A percentile compares a stretch with the other conserved stretches of the same genome.
These are phyloP conservation scores for Harpalus rufipes DNA, from an alignment of 2,888 invertebrate species.

Conservation along the genomic window DNA sequence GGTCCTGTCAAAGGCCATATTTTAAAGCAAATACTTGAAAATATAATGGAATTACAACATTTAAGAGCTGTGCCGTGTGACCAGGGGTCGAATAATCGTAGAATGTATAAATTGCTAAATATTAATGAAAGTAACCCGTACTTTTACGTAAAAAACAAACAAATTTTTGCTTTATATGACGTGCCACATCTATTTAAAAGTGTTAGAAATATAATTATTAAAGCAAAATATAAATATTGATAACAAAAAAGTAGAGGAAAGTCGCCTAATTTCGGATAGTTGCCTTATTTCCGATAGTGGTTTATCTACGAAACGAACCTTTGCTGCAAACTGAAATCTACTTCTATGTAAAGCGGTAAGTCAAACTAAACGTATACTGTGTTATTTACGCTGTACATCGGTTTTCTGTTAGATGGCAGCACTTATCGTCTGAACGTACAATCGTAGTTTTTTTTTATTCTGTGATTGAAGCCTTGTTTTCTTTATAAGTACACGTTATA, in stretches of 20 bases:
- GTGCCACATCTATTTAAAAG: no score
- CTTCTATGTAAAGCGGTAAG: slow-evolving; percentile 11
- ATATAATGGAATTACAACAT: no score
- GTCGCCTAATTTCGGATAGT: slow-evolving; percentile 10
- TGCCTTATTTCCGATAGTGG: slow-evolving; percentile 10
- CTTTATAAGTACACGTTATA: slow-evolving; percentile 8
- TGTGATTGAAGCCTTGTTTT: slow-evolving; percentile 15
- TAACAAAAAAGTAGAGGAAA: background rate
- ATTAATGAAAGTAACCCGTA: no score
- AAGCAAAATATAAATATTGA: no score
- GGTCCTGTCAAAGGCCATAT: no score
- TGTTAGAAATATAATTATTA: no score
- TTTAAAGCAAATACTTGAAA: no score
- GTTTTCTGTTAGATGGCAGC: slow-evolving; percentile 11
- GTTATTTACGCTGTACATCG: slow-evolving; percentile 3
- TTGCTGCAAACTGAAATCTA: background rate
- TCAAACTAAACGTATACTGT: background rate
- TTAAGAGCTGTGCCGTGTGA: no score
- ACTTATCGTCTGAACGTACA: slow-evolving; percentile 8
- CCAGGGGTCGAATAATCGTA: no score
- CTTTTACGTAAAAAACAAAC: no score
- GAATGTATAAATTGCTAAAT: no score
- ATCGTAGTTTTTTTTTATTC: slow-evolving; percentile 11
- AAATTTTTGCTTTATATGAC: no score
- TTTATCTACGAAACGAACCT: slow-evolving; percentile 1